These are phyloP conservation scores for Heteronetta atricapilla DNA, from an alignment of 2,113 vertebrate genomes.

Conservation along the genomic window DNA sequence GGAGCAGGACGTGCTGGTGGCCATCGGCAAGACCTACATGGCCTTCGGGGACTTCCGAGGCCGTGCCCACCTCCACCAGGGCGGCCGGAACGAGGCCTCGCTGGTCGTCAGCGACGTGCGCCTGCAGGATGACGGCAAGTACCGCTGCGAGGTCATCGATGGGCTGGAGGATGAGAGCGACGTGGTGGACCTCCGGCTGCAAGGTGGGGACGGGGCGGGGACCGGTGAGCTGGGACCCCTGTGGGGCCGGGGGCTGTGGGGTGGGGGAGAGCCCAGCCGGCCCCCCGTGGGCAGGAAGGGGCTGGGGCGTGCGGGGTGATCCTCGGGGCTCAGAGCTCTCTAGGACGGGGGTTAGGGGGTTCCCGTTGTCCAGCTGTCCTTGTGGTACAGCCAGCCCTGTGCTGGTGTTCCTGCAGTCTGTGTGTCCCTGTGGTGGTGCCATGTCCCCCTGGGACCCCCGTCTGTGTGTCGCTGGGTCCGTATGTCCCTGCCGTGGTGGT, in stretches of 20 bases:
- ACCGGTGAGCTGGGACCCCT: rapidly evolving
- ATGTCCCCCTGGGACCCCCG: background rate
- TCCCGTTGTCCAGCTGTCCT: background rate
- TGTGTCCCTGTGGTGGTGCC: rapidly evolving
- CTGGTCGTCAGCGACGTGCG: slow-evolving; percentile 83
- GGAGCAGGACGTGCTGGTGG: slow-evolving; percentile 88
- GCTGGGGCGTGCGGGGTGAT: background rate
- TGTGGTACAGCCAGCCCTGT: rapidly evolving
- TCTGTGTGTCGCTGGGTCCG: background rate
- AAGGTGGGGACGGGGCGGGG: slow-evolving; percentile 72
- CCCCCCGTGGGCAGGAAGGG: background rate
- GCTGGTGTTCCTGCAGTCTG: background rate
- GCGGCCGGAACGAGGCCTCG: slow-evolving; percentile 71
- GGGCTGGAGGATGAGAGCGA: slow-evolving; percentile 91
- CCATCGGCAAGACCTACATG: slow-evolving; percentile 80
- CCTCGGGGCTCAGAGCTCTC: background rate
- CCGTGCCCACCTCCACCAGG: slow-evolving; percentile 77
- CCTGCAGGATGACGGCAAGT: slow-evolving; percentile 86
- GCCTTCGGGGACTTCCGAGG: slow-evolving; percentile 88
- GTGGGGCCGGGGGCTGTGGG: no score
- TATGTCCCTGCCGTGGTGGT: rapidly evolving
- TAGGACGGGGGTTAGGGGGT: background rate
- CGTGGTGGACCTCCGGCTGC: slow-evolving; percentile 86
- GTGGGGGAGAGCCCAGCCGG: rapidly evolving
- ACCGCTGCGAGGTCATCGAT: slow-evolving; percentile 92